A percentile compares a stretch with the other conserved stretches of the same genome.
phyloP scores from a whole-genome alignment of 2,888 invertebrate genomes.

The Corbicula japonica region DNA sequence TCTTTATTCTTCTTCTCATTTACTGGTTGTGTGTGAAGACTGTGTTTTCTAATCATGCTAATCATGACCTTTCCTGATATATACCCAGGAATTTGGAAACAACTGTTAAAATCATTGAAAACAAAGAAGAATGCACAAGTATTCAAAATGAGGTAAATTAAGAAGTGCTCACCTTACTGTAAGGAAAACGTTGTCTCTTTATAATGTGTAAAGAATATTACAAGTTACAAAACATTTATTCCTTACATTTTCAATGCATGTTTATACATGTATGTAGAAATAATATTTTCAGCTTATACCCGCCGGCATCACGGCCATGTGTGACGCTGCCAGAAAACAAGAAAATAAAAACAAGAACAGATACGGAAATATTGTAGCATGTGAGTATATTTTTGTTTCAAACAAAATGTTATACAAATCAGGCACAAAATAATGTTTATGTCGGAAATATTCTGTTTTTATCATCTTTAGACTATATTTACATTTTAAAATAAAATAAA shows the following conservation, averaged over 20 bases:
- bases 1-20: too few species aligned
- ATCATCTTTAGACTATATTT: conserved; percentile 7
- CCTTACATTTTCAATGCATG: background rate
- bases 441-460: background rate
- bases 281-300: conserved; percentile 84
- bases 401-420: background rate
- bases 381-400: too few species aligned
- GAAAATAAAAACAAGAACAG: conserved; percentile 85
- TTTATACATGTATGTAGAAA: background rate
- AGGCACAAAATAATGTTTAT: background rate
- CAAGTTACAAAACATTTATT: background rate
- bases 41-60: too few species aligned
- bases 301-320: conserved; percentile 82
- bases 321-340: conserved; percentile 82
- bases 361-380: conserved; percentile 86
- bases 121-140: too few species aligned
- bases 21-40: too few species aligned
- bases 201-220: background rate
- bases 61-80: too few species aligned
- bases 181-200: too few species aligned
- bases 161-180: too few species aligned
- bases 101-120: too few species aligned
- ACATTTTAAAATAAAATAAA: conserved; percentile 73
- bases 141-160: too few species aligned
- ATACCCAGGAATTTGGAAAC: too few species aligned